Base-by-base conservation (phyloP, 2,797 vertebrate species). In the Cetoscarus ocellatus region DNA sequence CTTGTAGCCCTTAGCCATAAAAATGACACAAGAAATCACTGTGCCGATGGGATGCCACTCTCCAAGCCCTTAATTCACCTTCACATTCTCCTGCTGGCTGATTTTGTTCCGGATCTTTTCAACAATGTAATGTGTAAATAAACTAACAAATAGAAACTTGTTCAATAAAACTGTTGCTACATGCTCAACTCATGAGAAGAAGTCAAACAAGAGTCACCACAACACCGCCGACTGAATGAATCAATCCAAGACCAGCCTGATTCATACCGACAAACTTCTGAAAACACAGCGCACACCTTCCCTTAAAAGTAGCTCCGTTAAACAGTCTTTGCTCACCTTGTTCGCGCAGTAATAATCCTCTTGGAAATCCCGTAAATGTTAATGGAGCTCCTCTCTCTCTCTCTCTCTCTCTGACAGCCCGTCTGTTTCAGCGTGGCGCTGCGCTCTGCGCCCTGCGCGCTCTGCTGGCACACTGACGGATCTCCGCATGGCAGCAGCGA, bases 361-460 rank as follows among this genome's bases (percentile, higher is more conserved):
- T 75, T 14, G 11, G 40, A 63, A 48, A 55, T 76, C 79, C 84
- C 13, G 77, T 51, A 4, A 52, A 71, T 65, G 69, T 60, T 56
- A 7, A 10, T 6, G 66, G 40, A 58, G 80, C 3, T 73, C 53
- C 38, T 39, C 38, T 39, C 38, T 27, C 64, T 42, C 38, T 39
- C 38, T 39, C 38, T 27, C 64, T 42, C 44, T 13, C 0, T n/a
- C 75, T 73, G 77, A 63, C 79, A 50, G 68, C 52, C 75, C 43
- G 39, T 45, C 49, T 50, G 60, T 7, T 52, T 38, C 67, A 15
- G 77, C 70, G 88, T 74, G 72, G 70, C 74, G 79, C 72, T 82
- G 70, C 77, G 87, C 72, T 80, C 65, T 60, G 80, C 77, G 70
- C 73, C 58, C 71, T 63, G 84, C 58, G 76, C 73, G 70, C 81